These are phyloP conservation scores for Urocynchramus pylzowi DNA, from an alignment of 2,113 vertebrate genomes.

Conservation along the genomic window DNA sequence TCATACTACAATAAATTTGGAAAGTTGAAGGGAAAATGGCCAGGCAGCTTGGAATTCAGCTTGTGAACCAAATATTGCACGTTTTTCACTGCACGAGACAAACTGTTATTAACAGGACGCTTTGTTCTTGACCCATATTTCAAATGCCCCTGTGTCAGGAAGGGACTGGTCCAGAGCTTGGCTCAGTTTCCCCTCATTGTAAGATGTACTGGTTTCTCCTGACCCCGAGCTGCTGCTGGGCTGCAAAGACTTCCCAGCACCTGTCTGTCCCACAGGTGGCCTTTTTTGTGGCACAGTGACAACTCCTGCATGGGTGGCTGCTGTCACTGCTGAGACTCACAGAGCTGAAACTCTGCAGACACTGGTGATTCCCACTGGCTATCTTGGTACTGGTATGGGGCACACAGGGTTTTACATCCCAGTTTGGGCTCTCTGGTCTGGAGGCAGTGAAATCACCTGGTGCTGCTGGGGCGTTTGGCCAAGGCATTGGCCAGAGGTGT, in stretches of 20 bases:
- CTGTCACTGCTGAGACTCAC: neutral
- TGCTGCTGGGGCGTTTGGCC: neutral
- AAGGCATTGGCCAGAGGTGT: neutral
- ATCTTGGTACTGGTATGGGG: neutral
- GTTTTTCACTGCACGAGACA: neutral
- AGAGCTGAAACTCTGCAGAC: neutral
- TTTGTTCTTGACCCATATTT: slow-evolving; percentile 45
- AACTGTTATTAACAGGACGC: neutral
- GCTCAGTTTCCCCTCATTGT: slow-evolving; percentile 6
- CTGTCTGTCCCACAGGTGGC: neutral
- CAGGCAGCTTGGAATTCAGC: slow-evolving; percentile 3
- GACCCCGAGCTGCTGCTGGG: neutral
- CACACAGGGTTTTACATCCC: neutral
- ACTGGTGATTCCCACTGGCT: neutral
- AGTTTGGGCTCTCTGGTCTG: neutral
- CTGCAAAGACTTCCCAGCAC: neutral
- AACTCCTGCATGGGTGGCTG: neutral
- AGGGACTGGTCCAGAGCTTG: slow-evolving; percentile 8
- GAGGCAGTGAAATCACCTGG: neutral
- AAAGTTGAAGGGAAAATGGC: slow-evolving; percentile 30
- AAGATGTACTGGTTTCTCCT: neutral
- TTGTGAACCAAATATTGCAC: neutral
- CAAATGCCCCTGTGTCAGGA: neutral
- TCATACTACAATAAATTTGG: neutral
- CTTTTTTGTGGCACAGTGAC: neutral